A percentile compares a stretch with the other conserved stretches of the same genome.
phyloP scores from a whole-genome alignment of 2,888 invertebrate genomes.

The Aquatica leii region DNA sequence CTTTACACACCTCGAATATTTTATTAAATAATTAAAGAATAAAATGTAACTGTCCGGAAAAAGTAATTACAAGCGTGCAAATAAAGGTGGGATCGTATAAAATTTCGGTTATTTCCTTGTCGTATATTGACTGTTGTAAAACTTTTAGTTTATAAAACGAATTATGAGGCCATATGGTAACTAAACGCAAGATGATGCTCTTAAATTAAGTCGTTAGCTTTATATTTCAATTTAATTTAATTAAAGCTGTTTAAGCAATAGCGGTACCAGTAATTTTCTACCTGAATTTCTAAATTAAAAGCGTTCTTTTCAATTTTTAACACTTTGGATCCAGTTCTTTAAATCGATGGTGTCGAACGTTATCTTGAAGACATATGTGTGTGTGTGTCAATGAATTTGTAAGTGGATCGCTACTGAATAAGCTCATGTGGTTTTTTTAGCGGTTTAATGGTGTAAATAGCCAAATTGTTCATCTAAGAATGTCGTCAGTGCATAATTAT shows the following conservation, averaged over 20 bases:
- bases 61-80: background rate
- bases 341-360: too few species aligned
- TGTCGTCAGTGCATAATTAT: too few species aligned
- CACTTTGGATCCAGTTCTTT: too few species aligned
- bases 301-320: background rate
- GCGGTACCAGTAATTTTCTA: constrained; percentile 7
- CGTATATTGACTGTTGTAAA: background rate
- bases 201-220: constrained; percentile 11
- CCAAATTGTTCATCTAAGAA: too few species aligned
- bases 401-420: too few species aligned
- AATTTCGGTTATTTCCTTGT: background rate
- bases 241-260: constrained; percentile 10
- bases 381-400: too few species aligned
- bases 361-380: too few species aligned
- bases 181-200: constrained; percentile 3
- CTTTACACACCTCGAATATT: constrained; percentile 11
- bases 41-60: constrained; percentile 15
- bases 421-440: too few species aligned
- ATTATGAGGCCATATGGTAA: background rate
- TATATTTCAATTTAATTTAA: constrained; percentile 13
- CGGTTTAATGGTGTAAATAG: too few species aligned
- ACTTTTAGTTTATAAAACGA: background rate
- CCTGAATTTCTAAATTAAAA: constrained; percentile 4
- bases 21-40: constrained; percentile 25
- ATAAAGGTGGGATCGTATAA: background rate